These are phyloP conservation scores for Columba guinea DNA, from an alignment of 2,797 vertebrate genomes.

Conservation along the genomic window DNA sequence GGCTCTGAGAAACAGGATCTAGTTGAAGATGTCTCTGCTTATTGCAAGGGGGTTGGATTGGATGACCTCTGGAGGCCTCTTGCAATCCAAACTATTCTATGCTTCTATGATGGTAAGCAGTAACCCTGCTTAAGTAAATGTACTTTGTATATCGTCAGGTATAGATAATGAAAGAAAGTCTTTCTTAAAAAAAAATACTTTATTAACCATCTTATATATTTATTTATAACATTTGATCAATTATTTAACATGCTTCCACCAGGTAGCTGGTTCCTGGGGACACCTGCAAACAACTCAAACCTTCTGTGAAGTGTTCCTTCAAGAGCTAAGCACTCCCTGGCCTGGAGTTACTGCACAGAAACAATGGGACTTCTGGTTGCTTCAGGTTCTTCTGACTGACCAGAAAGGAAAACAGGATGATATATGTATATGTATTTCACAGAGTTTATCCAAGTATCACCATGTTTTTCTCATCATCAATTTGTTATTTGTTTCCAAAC, in stretches of 20 bases:
- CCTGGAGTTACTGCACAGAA: not conserved
- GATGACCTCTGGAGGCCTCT: too few species aligned
- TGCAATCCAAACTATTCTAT: too few species aligned
- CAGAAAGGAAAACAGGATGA: not conserved
- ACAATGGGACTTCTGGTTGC: not conserved
- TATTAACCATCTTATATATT: not conserved
- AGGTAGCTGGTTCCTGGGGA: not conserved
- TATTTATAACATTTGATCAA: not conserved
- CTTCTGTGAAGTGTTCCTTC: not conserved
- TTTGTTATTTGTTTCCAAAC: not conserved
- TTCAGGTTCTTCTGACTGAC: not conserved
- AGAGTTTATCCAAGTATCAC: not conserved
- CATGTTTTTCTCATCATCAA: not conserved
- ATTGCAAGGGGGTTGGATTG: too few species aligned
- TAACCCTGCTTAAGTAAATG: not conserved
- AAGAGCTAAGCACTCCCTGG: not conserved
- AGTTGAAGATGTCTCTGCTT: too few species aligned
- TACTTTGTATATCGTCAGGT: not conserved
- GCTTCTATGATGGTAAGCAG: not conserved
- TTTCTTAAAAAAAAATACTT: not conserved
- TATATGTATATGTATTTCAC: not conserved
- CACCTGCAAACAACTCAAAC: not conserved
- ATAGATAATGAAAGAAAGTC: not conserved
- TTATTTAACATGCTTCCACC: not conserved
- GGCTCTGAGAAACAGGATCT: too few species aligned